Evolutionary conservation across 2,113 vertebrate species (phyloP).

Genomic region (Addax nasomaculatus): DNA sequence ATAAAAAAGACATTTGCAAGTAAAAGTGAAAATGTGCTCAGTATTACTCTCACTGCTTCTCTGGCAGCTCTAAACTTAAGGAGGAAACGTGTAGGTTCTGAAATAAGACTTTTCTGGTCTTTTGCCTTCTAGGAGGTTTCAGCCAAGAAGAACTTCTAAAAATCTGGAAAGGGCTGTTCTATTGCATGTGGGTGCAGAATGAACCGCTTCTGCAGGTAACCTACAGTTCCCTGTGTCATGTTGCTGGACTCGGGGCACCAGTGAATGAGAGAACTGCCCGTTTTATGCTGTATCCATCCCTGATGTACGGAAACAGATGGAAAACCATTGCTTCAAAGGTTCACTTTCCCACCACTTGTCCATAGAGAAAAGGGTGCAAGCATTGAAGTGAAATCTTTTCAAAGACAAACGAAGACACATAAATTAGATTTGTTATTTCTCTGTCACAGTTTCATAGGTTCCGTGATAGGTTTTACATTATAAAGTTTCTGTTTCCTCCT

Average conservation of each 20-base stretch:
- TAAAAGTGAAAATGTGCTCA: not conserved
- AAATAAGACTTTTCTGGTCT: not conserved
- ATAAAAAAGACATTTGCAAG: not conserved
- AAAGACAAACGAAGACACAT: not conserved
- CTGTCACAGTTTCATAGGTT: not conserved
- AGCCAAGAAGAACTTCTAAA: conserved; percentile 90
- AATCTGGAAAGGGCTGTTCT: conserved; percentile 96
- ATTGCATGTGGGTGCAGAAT: conserved; percentile 95
- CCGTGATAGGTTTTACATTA: not conserved
- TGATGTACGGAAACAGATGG: not conserved
- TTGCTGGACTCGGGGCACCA: not conserved
- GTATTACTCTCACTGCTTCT: not conserved
- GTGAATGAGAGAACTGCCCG: fast-evolving
- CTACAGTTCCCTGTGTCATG: not conserved
- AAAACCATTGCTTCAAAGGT: not conserved
- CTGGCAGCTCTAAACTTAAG: not conserved
- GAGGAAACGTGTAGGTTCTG: not conserved
- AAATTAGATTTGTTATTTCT: not conserved
- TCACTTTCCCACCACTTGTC: not conserved
- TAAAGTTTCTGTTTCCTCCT: not conserved
- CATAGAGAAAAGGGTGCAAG: not conserved
- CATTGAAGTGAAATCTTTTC: not conserved
- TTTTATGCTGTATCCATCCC: not conserved
- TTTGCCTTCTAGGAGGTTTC: conserved; percentile 84
- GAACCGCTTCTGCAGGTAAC: conserved; percentile 90